Conservation (phyloP, 2,888 invertebrate genomes). For the Tribolium freemani region DNA sequence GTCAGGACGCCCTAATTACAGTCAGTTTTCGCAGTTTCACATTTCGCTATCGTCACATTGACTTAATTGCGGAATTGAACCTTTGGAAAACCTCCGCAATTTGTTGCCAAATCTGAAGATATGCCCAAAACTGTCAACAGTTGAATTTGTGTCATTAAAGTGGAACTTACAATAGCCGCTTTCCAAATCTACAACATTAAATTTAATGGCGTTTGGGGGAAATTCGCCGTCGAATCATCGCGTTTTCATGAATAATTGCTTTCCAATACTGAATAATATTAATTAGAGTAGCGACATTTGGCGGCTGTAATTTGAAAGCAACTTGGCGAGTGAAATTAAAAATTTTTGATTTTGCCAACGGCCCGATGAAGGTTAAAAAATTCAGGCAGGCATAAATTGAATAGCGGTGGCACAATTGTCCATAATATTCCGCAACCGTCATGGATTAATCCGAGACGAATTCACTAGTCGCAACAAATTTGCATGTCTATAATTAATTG, state of each 20-base stretch:
- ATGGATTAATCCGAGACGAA: slow-evolving; percentile 50
- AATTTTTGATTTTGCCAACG: not conserved
- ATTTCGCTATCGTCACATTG: slow-evolving; percentile 41
- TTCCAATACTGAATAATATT: slow-evolving; percentile 38
- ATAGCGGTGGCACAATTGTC: slow-evolving; percentile 43
- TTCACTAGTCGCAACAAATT: slow-evolving; percentile 48
- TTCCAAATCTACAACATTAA: slow-evolving; percentile 28
- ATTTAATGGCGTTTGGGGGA: slow-evolving; percentile 29
- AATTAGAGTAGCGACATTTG: slow-evolving; percentile 36
- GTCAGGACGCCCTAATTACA: slow-evolving; percentile 36
- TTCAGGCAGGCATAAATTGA: slow-evolving; percentile 48
- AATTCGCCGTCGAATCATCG: slow-evolving; percentile 18
- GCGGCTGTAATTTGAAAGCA: slow-evolving; percentile 19
- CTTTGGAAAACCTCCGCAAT: slow-evolving; percentile 27
- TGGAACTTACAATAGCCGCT: slow-evolving; percentile 13
- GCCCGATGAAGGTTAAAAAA: too few species aligned
- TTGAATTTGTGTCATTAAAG: slow-evolving; percentile 32
- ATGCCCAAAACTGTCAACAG: slow-evolving; percentile 30
- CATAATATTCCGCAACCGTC: slow-evolving; percentile 46
- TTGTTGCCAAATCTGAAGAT: slow-evolving; percentile 23
- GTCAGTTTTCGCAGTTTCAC: slow-evolving; percentile 36
- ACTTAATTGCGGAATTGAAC: slow-evolving; percentile 41
- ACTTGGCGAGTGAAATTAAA: slow-evolving; percentile 11
- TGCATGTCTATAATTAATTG: slow-evolving; percentile 49
- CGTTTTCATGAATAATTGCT: slow-evolving; percentile 38